Evolutionary conservation across 2,113 vertebrate genomes (phyloP).

Genomic region (Pitta sordida): DNA sequence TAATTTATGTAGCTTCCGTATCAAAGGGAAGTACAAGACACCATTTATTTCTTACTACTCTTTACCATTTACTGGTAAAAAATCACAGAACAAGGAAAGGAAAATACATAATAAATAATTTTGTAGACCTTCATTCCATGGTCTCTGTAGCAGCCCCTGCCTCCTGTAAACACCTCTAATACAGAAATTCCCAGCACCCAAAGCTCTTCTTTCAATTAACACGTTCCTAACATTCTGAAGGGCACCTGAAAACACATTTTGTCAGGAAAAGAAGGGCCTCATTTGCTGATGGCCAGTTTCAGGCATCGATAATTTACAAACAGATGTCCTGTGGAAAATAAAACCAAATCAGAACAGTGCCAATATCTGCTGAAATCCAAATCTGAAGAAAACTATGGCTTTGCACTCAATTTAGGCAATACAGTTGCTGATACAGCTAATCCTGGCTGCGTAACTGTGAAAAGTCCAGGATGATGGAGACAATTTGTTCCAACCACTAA

Average conservation of each 20-base stretch:
- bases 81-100: background rate
- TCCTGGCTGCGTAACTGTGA: background rate
- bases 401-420: background rate
- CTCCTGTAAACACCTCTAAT: background rate
- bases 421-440: background rate
- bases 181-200: background rate
- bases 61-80: background rate
- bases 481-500: background rate
- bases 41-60: background rate
- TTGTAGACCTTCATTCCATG: background rate
- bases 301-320: background rate
- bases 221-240: background rate
- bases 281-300: background rate
- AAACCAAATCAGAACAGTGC: background rate
- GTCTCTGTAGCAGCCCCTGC: background rate
- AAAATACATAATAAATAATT: too few relatives aligned
- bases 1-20: background rate
- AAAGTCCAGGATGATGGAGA: background rate
- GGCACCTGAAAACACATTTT: background rate
- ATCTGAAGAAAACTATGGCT: background rate
- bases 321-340: background rate
- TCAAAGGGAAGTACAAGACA: background rate
- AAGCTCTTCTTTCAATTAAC: background rate
- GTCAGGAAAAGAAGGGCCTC: background rate
- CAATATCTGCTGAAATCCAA: background rate